phyloP scores from a whole-genome alignment of 1,140 invertebrate species.

The Heliconius melpomene region DNA sequence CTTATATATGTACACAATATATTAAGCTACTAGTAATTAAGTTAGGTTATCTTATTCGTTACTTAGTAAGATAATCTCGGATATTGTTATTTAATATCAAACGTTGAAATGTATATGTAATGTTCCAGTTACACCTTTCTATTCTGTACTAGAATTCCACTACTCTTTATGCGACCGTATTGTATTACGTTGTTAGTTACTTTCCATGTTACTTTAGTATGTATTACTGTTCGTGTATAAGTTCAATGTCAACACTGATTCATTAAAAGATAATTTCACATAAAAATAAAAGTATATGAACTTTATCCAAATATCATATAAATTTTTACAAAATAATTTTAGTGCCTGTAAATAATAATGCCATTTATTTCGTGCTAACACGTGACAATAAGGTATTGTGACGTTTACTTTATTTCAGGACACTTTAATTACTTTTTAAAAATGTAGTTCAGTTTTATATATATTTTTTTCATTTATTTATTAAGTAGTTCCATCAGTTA shows the following conservation, averaged over 20 bases:
- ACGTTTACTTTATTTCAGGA: constrained; percentile 33
- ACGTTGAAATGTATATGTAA: background rate
- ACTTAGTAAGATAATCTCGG: background rate
- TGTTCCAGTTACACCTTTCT: background rate
- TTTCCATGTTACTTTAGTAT: background rate
- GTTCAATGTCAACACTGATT: too few relatives aligned
- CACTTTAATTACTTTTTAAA: constrained; percentile 51
- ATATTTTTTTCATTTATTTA: background rate
- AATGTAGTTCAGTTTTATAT: background rate
- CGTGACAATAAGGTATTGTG: constrained; percentile 38
- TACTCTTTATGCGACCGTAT: background rate
- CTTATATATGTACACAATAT: too few relatives aligned
- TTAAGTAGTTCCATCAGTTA: background rate
- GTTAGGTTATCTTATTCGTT: background rate
- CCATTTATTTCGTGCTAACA: constrained; percentile 24
- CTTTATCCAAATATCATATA: background rate
- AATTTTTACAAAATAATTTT: constrained; percentile 52
- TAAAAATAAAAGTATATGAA: background rate
- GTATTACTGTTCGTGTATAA: background rate
- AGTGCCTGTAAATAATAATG: constrained; percentile 42
- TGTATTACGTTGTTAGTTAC: background rate
- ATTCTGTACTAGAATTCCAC: background rate
- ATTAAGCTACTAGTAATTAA: too few relatives aligned
- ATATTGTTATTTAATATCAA: background rate
- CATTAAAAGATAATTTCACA: too few relatives aligned